Evolutionary conservation across 2,888 invertebrate species (phyloP).

Genomic region (Thera britannica): DNA sequence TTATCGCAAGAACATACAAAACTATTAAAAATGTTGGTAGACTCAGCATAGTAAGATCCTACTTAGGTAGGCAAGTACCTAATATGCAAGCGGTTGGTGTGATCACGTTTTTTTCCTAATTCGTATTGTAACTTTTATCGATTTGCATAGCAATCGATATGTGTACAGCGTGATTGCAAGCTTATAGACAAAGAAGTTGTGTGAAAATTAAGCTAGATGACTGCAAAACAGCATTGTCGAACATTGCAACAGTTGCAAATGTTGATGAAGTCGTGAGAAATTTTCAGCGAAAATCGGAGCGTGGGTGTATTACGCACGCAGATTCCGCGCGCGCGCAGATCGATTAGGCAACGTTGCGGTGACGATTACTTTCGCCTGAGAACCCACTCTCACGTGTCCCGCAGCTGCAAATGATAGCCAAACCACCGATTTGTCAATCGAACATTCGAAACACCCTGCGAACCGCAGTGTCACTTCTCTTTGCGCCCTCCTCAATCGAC

Average conservation of each 20-base stretch:
- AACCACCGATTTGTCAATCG: constrained; percentile 1
- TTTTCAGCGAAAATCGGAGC: constrained; percentile 72
- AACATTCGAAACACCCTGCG: neutral
- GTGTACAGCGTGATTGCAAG: constrained; percentile 51
- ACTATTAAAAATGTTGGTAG: constrained; percentile 41
- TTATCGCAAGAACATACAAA: too few relatives aligned
- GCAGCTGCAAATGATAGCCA: constrained; percentile 22
- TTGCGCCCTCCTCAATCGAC: neutral
- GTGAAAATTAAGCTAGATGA: constrained; percentile 63
- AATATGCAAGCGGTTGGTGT: constrained; percentile 41
- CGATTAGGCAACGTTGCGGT: constrained; percentile 69
- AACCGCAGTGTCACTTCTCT: neutral
- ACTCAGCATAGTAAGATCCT: constrained; percentile 46
- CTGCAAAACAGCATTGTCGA: constrained; percentile 64
- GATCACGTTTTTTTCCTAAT: neutral
- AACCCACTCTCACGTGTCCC: constrained; percentile 55
- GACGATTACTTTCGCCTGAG: constrained; percentile 73
- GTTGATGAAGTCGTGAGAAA: constrained; percentile 76
- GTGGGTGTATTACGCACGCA: constrained; percentile 76
- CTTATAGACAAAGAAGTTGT: constrained; percentile 59
- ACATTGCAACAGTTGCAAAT: constrained; percentile 54
- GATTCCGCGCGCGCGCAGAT: constrained; percentile 67
- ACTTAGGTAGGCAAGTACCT: constrained; percentile 29
- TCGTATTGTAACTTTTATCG: constrained; percentile 52
- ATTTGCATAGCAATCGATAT: constrained; percentile 66